These are phyloP conservation scores for Helicorthomorpha holstii DNA, from an alignment of 1,140 invertebrate species.

Conservation along the genomic window DNA sequence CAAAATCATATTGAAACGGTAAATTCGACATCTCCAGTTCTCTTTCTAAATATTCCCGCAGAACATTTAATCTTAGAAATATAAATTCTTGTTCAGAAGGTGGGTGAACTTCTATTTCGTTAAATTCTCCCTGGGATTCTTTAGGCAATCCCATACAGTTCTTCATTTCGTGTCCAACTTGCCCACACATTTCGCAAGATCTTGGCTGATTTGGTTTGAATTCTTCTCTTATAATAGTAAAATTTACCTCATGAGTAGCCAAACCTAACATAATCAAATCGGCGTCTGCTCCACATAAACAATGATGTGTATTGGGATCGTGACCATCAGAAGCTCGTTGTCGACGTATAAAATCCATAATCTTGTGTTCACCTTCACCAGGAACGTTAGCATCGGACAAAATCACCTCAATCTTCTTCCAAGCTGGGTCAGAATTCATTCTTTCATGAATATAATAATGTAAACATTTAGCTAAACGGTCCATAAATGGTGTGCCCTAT, in stretches of 20 bases:
- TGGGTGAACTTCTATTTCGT: constrained; percentile 36
- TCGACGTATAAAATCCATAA: constrained; percentile 96
- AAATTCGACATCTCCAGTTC: constrained; percentile 85
- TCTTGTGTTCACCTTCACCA: constrained; percentile 98
- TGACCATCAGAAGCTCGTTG: constrained; percentile 81
- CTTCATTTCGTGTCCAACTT: constrained; percentile 88
- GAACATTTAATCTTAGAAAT: constrained; percentile 76
- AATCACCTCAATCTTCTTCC: constrained; percentile 88
- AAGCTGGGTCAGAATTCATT: constrained; percentile 87
- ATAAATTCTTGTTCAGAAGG: constrained; percentile 62
- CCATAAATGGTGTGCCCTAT: constrained; percentile 94
- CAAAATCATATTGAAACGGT: constrained; percentile 55
- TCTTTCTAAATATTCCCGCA: constrained; percentile 85
- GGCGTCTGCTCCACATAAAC: constrained; percentile 93
- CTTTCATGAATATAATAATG: constrained; percentile 93
- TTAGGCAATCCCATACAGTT: constrained; percentile 62
- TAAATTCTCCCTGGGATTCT: constrained; percentile 26
- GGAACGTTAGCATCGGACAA: constrained; percentile 97
- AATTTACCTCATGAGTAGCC: constrained; percentile 97
- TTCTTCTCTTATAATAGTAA: constrained; percentile 95
- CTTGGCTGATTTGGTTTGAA: constrained; percentile 93
- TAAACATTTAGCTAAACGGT: constrained; percentile 75
- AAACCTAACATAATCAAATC: constrained; percentile 98
- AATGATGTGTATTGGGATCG: constrained; percentile 95
- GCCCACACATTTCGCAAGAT: constrained; percentile 93